phyloP scores from a whole-genome alignment of 2,113 vertebrate species.

The Hipposideros armiger region DNA sequence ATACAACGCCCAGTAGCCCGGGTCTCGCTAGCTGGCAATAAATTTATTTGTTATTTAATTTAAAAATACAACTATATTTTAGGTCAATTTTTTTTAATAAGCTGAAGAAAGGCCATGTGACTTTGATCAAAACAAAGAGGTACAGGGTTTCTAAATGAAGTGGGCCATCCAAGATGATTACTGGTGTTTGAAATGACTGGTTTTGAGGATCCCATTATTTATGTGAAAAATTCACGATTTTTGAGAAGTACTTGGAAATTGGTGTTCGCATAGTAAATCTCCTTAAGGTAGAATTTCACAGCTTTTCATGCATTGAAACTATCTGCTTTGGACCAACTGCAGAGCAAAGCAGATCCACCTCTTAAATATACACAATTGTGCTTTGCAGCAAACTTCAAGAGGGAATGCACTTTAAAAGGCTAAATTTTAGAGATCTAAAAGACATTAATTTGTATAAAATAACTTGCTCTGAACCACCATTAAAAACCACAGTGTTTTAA shows the following conservation, averaged over 20 bases:
- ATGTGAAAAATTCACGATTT: conserved; percentile 65
- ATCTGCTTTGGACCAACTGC: conserved; percentile 86
- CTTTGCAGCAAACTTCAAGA: conserved; percentile 29
- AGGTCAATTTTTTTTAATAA: conserved; percentile 78
- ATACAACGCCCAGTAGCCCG: neutral
- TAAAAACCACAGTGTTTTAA: conserved; percentile 59
- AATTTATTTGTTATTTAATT: conserved; percentile 86
- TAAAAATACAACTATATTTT: conserved; percentile 84
- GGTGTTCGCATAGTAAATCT: conserved; percentile 61
- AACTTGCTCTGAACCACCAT: conserved; percentile 78
- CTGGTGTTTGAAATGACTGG: conserved; percentile 66
- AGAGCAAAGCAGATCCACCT: conserved; percentile 76
- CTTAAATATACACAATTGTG: neutral
- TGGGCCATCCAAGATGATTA: conserved; percentile 63
- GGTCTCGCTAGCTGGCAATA: conserved; percentile 66
- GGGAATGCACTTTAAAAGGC: conserved; percentile 66
- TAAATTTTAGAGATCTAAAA: conserved; percentile 72
- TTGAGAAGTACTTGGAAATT: neutral
- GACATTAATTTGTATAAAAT: conserved; percentile 70
- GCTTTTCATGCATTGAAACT: conserved; percentile 51
- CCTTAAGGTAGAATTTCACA: conserved; percentile 66
- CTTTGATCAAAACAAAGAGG: conserved; percentile 70
- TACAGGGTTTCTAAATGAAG: conserved; percentile 59
- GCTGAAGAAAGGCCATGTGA: conserved; percentile 74
- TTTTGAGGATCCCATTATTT: conserved; percentile 73